Conservation (phyloP, 2,113 vertebrate species). For the Salvelinus namaycush region DNA sequence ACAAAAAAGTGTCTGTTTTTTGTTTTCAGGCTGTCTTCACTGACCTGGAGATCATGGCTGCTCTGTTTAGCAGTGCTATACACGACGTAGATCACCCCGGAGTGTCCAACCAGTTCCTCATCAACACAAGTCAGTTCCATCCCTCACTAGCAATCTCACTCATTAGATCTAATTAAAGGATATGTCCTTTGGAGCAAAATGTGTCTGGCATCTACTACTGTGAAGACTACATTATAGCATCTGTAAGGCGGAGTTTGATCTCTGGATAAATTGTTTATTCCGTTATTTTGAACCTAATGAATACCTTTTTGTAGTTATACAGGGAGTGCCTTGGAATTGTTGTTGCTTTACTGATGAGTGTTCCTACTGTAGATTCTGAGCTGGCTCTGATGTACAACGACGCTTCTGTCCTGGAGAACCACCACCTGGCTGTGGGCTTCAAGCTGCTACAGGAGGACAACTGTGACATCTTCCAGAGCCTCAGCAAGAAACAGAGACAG, state of each 20-base stretch:
- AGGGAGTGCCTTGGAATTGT: not conserved
- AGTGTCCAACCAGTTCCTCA: conserved; percentile 92
- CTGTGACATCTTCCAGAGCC: conserved; percentile 91
- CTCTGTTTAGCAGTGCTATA: conserved; percentile 89
- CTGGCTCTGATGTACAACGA: conserved; percentile 93
- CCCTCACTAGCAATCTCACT: not conserved
- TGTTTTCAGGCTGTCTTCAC: conserved; percentile 84
- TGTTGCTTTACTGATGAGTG: not conserved
- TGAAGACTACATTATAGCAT: too few relatives aligned
- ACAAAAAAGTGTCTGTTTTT: not conserved
- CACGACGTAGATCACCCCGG: conserved; percentile 92
- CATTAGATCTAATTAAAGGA: too few relatives aligned
- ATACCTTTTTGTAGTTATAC: not conserved
- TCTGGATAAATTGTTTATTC: too few relatives aligned
- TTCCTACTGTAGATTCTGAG: conserved; percentile 79
- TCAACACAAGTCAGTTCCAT: conserved; percentile 87
- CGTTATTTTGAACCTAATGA: too few relatives aligned
- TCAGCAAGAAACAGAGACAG: conserved; percentile 84
- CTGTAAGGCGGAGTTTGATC: too few relatives aligned
- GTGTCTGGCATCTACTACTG: not conserved
- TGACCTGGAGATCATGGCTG: conserved; percentile 88
- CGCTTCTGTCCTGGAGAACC: conserved; percentile 88
- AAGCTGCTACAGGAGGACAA: conserved; percentile 90
- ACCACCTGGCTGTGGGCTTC: conserved; percentile 91
- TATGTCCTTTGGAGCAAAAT: not conserved